Conservation (phyloP, 2,797 vertebrate species). For the Manis javanica region DNA sequence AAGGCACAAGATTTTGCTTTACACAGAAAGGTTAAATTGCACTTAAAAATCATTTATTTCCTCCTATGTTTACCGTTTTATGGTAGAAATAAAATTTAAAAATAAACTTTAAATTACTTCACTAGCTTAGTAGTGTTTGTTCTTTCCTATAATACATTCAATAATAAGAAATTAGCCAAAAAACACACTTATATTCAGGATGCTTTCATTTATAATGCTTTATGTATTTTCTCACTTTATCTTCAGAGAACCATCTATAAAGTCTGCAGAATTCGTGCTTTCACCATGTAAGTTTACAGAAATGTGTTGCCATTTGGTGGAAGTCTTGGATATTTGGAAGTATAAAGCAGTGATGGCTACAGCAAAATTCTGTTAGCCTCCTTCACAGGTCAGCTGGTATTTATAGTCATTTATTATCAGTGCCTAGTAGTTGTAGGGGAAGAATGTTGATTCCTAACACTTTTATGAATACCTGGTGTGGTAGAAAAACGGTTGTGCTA, state of each 20-base stretch:
- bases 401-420: rapidly evolving
- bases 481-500: rapidly evolving
- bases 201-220: not conserved
- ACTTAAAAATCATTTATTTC: not conserved
- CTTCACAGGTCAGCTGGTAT: rapidly evolving
- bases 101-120: slow-evolving; percentile 11
- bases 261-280: not conserved
- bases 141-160: not conserved
- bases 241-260: not conserved
- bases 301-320: not conserved
- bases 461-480: not conserved
- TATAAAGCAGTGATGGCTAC: not conserved
- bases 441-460: not conserved
- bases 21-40: not conserved
- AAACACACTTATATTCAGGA: not conserved
- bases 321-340: not conserved
- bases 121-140: not conserved
- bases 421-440: rapidly evolving
- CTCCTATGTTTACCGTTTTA: not conserved
- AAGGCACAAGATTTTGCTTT: not conserved
- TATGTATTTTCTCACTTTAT: not conserved
- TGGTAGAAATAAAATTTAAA: slow-evolving; percentile 2
- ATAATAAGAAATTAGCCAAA: not conserved
- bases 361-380: rapidly evolving
- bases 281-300: not conserved